phyloP scores from a whole-genome alignment of 2,888 invertebrate species.

The Euplagia quadripunctaria region DNA sequence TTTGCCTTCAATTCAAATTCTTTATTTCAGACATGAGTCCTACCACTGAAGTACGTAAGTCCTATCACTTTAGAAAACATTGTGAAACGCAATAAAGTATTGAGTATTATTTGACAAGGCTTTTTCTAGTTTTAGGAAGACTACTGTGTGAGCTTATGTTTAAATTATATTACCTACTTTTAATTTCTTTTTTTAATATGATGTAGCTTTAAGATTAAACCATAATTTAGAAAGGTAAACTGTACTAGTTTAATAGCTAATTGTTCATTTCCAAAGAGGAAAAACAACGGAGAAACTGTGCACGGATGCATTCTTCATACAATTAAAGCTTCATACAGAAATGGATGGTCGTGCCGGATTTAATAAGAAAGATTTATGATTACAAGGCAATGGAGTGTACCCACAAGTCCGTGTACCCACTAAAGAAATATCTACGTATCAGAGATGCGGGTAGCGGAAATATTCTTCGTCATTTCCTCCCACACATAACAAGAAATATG shows the following conservation, averaged over 20 bases:
- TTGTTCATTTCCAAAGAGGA: conserved; percentile 8
- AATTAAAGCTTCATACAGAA: conserved; percentile 19
- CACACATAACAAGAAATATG: conserved; percentile 63
- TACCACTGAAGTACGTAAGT: too few species aligned
- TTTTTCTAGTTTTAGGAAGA: neutral
- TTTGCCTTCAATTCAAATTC: too few species aligned
- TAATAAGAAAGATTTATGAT: conserved; percentile 52
- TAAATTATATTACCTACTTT: neutral
- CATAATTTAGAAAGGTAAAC: neutral
- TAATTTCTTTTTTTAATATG: neutral
- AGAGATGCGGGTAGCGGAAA: conserved; percentile 81
- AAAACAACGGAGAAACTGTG: neutral
- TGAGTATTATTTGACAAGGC: neutral
- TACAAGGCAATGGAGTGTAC: conserved; percentile 43
- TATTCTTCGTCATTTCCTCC: conserved; percentile 75
- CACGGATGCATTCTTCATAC: conserved; percentile 10
- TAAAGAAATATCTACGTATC: conserved; percentile 64
- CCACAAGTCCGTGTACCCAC: conserved; percentile 52
- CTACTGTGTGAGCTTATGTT: neutral
- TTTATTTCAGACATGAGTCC: too few species aligned
- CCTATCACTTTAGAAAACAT: too few species aligned
- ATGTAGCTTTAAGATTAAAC: neutral
- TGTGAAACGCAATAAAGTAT: too few species aligned
- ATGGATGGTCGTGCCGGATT: conserved; percentile 33
- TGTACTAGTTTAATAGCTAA: conserved; percentile 3